phyloP scores from a whole-genome alignment of 2,797 vertebrate genomes.

The Mycteria americana region DNA sequence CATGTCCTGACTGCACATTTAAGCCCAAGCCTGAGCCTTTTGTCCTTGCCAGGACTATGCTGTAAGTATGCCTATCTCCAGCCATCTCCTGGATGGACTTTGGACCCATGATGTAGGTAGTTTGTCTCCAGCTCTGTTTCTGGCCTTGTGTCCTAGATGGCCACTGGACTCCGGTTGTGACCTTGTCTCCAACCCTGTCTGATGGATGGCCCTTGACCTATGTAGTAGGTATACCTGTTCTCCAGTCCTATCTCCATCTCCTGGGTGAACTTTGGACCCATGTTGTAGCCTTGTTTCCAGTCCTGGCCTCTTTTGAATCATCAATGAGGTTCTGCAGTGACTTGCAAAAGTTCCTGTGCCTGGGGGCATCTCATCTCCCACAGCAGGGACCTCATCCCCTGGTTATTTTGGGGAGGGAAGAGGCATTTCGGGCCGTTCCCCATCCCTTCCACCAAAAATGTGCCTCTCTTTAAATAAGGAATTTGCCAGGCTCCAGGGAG shows the following conservation, averaged over 20 bases:
- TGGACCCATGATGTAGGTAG: accelerated
- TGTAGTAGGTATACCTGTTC: background rate
- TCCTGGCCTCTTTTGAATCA: background rate
- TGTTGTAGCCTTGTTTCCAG: background rate
- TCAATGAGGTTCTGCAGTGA: background rate
- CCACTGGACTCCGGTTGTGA: background rate
- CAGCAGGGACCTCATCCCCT: background rate
- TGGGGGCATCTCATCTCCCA: background rate
- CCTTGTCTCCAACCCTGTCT: background rate
- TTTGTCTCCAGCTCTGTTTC: background rate
- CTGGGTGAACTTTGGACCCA: background rate
- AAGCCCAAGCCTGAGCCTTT: background rate
- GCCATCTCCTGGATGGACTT: background rate
- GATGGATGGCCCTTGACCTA: background rate
- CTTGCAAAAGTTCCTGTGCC: background rate
- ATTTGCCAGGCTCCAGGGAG: background rate
- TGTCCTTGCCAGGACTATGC: background rate
- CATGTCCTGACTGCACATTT: background rate
- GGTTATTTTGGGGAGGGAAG: background rate
- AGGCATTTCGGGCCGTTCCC: background rate
- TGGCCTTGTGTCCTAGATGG: background rate
- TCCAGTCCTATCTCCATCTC: background rate
- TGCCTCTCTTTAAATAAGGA: background rate
- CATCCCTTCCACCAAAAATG: background rate
- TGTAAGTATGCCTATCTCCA: background rate